Evolutionary conservation across 2,113 vertebrate species (phyloP).

Genomic region (Hydropotes inermis): DNA sequence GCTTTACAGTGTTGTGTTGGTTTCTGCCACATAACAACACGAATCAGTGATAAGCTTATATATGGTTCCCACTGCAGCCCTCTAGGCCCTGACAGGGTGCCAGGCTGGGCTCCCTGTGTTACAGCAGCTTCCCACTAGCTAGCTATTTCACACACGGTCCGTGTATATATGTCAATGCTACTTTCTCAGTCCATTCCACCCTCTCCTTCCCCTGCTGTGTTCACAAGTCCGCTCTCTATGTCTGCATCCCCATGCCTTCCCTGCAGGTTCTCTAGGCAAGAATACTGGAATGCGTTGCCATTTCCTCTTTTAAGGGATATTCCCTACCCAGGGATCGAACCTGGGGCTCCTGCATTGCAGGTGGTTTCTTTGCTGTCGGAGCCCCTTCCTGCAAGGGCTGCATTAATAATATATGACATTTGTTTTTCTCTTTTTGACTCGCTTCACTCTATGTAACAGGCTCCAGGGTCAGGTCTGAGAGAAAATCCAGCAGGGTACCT

Average conservation of each 20-base stretch:
- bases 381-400: not conserved
- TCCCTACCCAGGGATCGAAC: not conserved
- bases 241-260: not conserved
- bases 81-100: not conserved
- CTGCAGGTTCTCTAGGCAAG: not conserved
- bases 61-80: not conserved
- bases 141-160: fast-evolving
- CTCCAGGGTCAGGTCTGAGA: not conserved
- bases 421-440: not conserved
- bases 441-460: not conserved
- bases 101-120: not conserved
- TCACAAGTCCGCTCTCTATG: not conserved
- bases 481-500: not conserved
- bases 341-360: not conserved
- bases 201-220: not conserved
- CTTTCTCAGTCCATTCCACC: not conserved
- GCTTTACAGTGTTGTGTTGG: not conserved
- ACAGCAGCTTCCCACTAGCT: not conserved
- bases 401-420: not conserved
- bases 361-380: not conserved
- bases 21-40: not conserved
- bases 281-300: not conserved
- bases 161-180: not conserved
- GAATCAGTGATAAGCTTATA: not conserved
- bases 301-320: not conserved